Evolutionary conservation across 2,888 invertebrate species (phyloP), one percentile per base, ranked within the genome.

Genomic region (Hemaris fuciformis): DNA sequence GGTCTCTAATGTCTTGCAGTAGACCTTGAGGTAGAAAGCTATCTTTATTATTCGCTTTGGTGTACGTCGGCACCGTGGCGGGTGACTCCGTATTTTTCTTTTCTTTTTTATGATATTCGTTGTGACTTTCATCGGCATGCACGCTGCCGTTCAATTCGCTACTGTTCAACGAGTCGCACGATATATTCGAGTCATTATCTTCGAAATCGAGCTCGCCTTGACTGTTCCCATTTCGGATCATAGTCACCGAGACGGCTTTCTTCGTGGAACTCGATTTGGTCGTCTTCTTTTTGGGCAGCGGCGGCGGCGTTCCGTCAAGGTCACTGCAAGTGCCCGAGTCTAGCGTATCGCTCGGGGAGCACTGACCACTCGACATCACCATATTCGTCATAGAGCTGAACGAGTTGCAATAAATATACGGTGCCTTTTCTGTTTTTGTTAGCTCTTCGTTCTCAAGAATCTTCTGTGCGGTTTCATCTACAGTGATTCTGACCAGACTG

Each of bases 311-410:
- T 43, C 95, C 94, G 75, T 97, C 97, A 73, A 97, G 92, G 85
- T 97, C 97, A 81, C 96, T 97, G 87, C 97, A 96, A 38, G 97
- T 97, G 53, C 97, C 97, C 63, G 97, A 97, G 86, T 97, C 97
- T 66, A 97, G 83, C 0, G 96, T 97, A 77, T 97, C 97, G 76
- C 95, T 96, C 0, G 97, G 96, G 31, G 97, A 97, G 76, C 96
- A 96, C 78, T 97, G 97, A 0, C 97, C 97, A 79, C 96, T 96
- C 58, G 96, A 95, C 94, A 96, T 95, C 61, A 95, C 90, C 87
- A 93, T 93, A 66, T 88, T 91, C 6, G 89, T 85, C 72, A 93
- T 88, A 7, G 91, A 91, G 74, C 85, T 93, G 71, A 93, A 95
- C 5, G 94, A 90, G 69, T 93, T 94, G 83, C 94, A 95, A 73